Evolutionary conservation across 2,797 vertebrate genomes (phyloP), one percentile per base, ranked within the genome.

Genomic region (Labeo calbasu): DNA sequence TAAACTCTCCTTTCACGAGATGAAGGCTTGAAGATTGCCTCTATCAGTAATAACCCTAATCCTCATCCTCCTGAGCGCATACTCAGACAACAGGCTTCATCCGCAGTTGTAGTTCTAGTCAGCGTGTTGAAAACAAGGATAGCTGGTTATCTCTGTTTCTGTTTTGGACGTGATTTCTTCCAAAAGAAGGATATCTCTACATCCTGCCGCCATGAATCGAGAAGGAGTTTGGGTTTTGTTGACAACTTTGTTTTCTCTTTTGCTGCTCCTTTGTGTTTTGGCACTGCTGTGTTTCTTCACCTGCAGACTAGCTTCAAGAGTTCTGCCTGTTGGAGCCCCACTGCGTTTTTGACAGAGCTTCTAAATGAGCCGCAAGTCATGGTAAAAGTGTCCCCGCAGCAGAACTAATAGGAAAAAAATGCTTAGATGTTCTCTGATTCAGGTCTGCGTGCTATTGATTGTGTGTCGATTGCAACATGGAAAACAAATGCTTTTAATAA

Each of bases 221-320:
- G 87, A 77, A 21, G 91, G 77, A 25, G 13, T 81, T 70, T 78
- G 92, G 48, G 17, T 93, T 14, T 72, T 92, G 17, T 32, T 95
- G 86, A 95, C 93, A n/a, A 82, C 91, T 1, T 55, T 87, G 2
- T 87, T 94, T 66, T 89, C 87, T 14, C 89, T 87, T 28, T 4
- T 89, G 2, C 51, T 95, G 72, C 81, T 95, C 46, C 14, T 93
- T 12, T 89, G 86, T 0, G 92, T 94, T 25, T 66, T 95, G 87
- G 86, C 65, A 0, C 78, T 95, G 73, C 91, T 96, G 11, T 96
- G 95, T 88, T 96, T 84, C 89, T 95, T 95, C 66, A 94, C 90
- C 88, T 96, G 95, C 92, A 92, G 95, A 51, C 89, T 96, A 88
- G 92, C 93, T 0, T 83, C 87, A 63, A 88, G 81, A 84, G 88